phyloP scores from a whole-genome alignment of 2,797 vertebrate species.

The Tokudaia tokunoshimensis region DNA sequence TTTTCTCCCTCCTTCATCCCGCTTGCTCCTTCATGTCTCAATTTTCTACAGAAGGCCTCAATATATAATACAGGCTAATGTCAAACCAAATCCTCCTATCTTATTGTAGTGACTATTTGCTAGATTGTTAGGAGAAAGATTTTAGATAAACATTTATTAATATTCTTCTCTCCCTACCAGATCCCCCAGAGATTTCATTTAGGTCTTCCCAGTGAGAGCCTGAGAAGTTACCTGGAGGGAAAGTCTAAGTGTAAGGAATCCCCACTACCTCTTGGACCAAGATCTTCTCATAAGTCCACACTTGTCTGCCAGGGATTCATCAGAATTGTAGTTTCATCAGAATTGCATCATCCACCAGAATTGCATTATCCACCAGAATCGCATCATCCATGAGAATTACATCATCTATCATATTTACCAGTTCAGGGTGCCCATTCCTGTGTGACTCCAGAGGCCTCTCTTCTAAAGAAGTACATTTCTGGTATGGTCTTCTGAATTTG shows the following conservation, averaged over 20 bases:
- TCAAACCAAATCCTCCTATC: not conserved
- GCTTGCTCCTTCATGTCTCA: not conserved
- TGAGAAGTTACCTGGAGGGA: not conserved
- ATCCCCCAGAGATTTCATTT: not conserved
- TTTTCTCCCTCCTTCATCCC: not conserved
- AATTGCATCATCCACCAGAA: not conserved
- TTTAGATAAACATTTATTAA: not conserved
- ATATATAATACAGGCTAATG: not conserved
- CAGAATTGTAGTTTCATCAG: not conserved
- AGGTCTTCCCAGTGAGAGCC: not conserved
- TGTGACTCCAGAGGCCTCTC: not conserved
- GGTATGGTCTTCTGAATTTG: not conserved
- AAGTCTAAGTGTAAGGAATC: not conserved
- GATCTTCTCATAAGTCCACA: not conserved
- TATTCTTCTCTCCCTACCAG: not conserved
- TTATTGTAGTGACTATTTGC: not conserved
- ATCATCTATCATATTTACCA: not conserved
- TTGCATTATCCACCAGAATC: not conserved
- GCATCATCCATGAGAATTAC: not conserved
- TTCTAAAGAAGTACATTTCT: not conserved
- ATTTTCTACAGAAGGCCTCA: not conserved
- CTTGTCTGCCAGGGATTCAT: not conserved
- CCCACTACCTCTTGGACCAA: not conserved
- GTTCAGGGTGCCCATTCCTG: not conserved
- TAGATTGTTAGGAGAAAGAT: not conserved